Conservation (phyloP, 2,888 invertebrate species). For the Limnephilus marmoratus region DNA sequence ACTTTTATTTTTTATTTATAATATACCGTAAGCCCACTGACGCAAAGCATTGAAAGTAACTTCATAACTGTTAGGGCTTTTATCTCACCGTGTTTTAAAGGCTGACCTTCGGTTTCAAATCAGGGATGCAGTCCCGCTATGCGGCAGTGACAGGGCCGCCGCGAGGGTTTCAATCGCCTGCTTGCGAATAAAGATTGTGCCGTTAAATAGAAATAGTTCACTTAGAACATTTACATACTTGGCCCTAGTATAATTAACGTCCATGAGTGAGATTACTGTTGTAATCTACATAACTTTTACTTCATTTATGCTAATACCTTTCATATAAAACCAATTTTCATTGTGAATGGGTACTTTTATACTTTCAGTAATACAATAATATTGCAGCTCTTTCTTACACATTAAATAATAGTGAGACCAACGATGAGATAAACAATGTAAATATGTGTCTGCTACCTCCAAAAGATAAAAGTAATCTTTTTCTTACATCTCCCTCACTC, state of each 20-base stretch:
- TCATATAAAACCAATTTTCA: too few relatives aligned
- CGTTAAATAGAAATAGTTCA: neutral
- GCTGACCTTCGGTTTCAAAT: conserved; percentile 28
- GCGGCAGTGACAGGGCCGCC: neutral
- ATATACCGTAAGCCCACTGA: neutral
- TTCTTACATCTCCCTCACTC: too few relatives aligned
- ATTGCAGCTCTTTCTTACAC: too few relatives aligned
- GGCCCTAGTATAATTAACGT: neutral
- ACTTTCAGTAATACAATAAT: too few relatives aligned
- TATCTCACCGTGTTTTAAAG: neutral
- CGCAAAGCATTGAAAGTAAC: neutral
- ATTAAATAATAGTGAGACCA: too few relatives aligned
- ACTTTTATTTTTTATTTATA: neutral
- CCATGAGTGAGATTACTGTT: neutral
- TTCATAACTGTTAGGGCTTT: neutral
- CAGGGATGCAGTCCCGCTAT: conserved; percentile 48
- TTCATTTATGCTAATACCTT: too few relatives aligned
- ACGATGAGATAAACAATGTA: too few relatives aligned
- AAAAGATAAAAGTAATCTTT: too few relatives aligned
- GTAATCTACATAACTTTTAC: neutral
- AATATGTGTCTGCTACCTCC: too few relatives aligned
- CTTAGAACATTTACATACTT: neutral
- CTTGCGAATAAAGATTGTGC: neutral
- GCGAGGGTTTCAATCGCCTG: neutral
- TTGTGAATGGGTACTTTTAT: too few relatives aligned